A percentile compares a stretch with the other conserved stretches of the same genome.
These are phyloP conservation scores for Forbesichthys agassizii DNA, from an alignment of 2,113 vertebrate genomes.

Conservation along the genomic window DNA sequence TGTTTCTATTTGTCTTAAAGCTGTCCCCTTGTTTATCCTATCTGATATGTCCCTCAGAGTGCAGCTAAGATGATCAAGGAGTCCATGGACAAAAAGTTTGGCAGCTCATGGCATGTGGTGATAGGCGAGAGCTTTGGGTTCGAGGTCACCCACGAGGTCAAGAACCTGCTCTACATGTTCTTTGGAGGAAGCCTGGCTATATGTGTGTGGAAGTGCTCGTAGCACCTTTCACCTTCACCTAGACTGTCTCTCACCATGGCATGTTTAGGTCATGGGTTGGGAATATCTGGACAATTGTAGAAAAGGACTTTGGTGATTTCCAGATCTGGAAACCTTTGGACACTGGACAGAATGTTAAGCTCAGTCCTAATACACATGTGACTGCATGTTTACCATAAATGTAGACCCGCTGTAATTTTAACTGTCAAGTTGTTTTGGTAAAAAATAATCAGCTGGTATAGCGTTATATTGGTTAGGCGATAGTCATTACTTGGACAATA, in stretches of 20 bases:
- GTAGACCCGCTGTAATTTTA: too few species aligned
- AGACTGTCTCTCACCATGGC: conserved; percentile 20
- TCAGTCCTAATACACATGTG: neutral
- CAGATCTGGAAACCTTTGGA: neutral
- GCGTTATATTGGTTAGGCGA: too few species aligned
- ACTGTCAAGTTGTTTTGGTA: too few species aligned
- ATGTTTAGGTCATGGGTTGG: neutral
- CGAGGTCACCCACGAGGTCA: conserved; percentile 94
- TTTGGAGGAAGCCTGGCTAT: conserved; percentile 93
- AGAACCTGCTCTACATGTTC: conserved; percentile 98
- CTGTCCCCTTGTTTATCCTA: neutral
- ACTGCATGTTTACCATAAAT: neutral
- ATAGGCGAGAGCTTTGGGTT: conserved; percentile 96
- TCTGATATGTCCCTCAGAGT: conserved; percentile 71
- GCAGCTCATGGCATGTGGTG: conserved; percentile 98
- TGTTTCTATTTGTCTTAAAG: neutral
- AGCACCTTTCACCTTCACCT: conserved; percentile 57
- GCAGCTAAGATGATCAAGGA: conserved; percentile 99
- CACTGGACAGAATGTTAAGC: neutral
- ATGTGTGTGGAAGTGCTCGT: conserved; percentile 98
- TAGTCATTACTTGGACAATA: too few species aligned
- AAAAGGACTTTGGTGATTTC: neutral
- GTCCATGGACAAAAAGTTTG: conserved; percentile 98
- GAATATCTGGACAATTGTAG: neutral
- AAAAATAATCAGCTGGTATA: too few species aligned